These are phyloP conservation scores for Lutraria rhynchaena DNA, from an alignment of 1,140 invertebrate genomes.

Conservation along the genomic window DNA sequence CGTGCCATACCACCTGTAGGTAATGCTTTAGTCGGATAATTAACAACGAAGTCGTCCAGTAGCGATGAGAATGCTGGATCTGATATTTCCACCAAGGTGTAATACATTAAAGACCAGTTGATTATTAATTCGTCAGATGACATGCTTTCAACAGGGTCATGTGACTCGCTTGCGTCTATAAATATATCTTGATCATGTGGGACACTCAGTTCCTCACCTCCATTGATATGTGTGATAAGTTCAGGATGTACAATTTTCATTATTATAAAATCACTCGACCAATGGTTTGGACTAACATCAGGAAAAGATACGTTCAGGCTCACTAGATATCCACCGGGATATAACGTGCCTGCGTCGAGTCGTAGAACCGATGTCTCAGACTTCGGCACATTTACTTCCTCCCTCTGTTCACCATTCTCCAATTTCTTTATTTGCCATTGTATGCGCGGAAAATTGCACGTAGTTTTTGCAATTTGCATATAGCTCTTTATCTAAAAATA, in stretches of 20 bases:
- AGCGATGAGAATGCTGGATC: no score
- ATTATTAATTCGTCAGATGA: no score
- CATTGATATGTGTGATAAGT: slow-evolving; percentile 29
- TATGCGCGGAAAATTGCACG: not conserved
- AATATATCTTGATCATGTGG: slow-evolving; percentile 3
- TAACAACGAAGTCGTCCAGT: not conserved
- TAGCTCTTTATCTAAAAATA: slow-evolving; percentile 33
- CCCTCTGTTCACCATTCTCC: not conserved
- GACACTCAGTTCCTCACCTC: slow-evolving; percentile 21
- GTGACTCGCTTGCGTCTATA: slow-evolving; percentile 13
- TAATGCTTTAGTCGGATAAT: not conserved
- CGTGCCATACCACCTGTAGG: not conserved
- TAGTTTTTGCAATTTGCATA: not conserved
- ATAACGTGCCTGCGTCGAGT: slow-evolving; percentile 1
- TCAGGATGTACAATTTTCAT: slow-evolving; percentile 41
- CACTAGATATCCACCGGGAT: slow-evolving; percentile 31
- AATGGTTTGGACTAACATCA: not conserved
- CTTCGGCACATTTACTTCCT: not conserved
- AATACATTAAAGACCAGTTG: no score
- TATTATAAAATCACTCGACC: slow-evolving; percentile 11
- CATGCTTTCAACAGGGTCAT: slow-evolving; percentile 8
- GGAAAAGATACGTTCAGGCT: slow-evolving; percentile 23
- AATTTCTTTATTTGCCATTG: slow-evolving; percentile 13
- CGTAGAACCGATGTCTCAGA: not conserved
- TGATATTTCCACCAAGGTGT: no score